Base-by-base conservation (phyloP, 2,888 invertebrate genomes). In the Trachelus troglodyta region DNA sequence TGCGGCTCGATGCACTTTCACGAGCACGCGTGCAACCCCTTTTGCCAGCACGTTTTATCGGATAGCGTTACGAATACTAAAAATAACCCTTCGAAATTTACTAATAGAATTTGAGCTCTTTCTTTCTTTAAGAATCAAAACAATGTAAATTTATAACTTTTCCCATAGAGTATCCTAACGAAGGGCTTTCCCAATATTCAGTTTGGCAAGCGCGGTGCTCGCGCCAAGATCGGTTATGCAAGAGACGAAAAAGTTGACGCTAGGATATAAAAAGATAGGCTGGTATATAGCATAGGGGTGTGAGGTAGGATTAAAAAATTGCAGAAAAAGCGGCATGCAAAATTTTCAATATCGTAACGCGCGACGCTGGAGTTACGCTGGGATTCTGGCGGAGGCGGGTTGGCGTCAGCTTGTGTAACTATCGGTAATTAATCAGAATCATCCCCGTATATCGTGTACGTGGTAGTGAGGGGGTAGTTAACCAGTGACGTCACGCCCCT, bases 361-460 rank as follows among this genome's bases (percentile, higher is more conserved):
- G 68, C 82, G 82, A 83, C 85, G 85, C 83, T 86, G 86, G 33
- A 69, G 33, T 74, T 37, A 37, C 76, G 71, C 37, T 73, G 69
- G 76, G 76, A 35, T 68, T 23, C 35, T 74, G n/a, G 74, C 35
- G 74, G 9, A 74, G 34, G 31, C 76, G 69, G 84, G 81, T 81
- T 85, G 89, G 90, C 90, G 90, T 89, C 91, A 90, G 91, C 91
- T 90, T 91, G 90, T 88, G 88, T 87, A 90, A 90, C 91, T 90
- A 91, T 91, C 89, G 91, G 90, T 89, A 91, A 91, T 91, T 91
- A 91, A 91, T 91, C 90, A 91, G 91, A 90, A 91, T 91, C 90
- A 90, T 91, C 90, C 89, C 89, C 87, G 87, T 86, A 85, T 87
- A 90, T 87, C 86, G 88, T 87, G 87, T 87, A 85, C 71, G 85